A percentile compares a stretch with the other conserved stretches of the same genome.
phyloP scores from a whole-genome alignment of 2,888 invertebrate species.

The Lasioglossum vierecki region DNA sequence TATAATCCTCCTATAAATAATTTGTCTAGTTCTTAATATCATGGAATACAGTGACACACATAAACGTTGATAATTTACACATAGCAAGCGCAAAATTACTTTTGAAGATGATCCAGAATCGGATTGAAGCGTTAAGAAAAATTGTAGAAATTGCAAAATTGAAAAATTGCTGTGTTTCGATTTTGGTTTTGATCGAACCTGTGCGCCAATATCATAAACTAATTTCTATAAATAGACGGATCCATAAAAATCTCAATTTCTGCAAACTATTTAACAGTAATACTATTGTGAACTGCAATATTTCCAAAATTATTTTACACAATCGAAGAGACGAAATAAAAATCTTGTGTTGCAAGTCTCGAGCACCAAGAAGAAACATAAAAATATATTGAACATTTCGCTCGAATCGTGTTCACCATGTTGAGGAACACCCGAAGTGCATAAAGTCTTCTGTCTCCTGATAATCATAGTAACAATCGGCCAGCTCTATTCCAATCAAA shows the following conservation, averaged over 20 bases:
- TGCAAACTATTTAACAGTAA: background rate
- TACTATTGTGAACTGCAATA: background rate
- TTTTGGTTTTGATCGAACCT: no score
- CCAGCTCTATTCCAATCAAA: background rate
- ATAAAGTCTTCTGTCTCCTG: background rate
- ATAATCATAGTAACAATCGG: background rate
- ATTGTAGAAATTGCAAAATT: no score
- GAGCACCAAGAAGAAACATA: background rate
- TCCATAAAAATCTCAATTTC: background rate
- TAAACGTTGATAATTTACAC: no score
- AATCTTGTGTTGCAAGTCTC: background rate
- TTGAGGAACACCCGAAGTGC: background rate
- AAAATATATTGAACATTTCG: background rate
- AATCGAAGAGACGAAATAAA: background rate
- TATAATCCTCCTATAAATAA: background rate
- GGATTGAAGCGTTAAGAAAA: no score
- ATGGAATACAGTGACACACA: no score
- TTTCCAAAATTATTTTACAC: background rate
- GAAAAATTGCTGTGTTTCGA: no score
- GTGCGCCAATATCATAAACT: no score
- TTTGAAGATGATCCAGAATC: no score
- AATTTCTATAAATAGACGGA: background rate
- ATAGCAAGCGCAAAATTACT: no score
- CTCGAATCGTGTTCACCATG: background rate
- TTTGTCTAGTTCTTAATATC: no score